phyloP scores from a whole-genome alignment of 2,888 invertebrate species.

The Entomobrya proxima region DNA sequence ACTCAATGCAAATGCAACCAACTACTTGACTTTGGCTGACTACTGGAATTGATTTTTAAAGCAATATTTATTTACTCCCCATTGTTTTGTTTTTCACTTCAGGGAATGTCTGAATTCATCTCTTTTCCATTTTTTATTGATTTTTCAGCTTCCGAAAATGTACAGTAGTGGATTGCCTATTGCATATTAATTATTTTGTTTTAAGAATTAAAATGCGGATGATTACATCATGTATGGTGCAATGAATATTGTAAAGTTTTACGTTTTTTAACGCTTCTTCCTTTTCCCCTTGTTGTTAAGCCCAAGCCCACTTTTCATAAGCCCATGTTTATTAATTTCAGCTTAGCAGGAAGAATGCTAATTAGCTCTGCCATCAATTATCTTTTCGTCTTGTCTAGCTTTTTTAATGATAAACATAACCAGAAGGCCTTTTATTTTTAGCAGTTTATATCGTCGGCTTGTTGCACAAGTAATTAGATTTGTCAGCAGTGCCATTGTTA shows the following conservation, averaged over 20 bases:
- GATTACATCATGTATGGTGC: neutral
- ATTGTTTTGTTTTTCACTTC: neutral
- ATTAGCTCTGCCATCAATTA: slow-evolving; percentile 41
- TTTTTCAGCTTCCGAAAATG: too few species aligned
- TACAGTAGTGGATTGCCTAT: neutral
- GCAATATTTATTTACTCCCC: too few species aligned
- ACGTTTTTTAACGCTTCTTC: slow-evolving; percentile 9
- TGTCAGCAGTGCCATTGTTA: slow-evolving; percentile 49
- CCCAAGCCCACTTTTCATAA: neutral
- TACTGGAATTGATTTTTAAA: too few species aligned
- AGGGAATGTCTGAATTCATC: too few species aligned
- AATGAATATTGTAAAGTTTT: neutral
- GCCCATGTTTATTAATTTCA: neutral
- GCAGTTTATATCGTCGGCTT: slow-evolving; percentile 47
- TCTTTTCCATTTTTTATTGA: too few species aligned
- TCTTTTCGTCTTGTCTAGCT: neutral
- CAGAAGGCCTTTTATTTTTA: slow-evolving; percentile 26
- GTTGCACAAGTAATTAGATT: slow-evolving; percentile 59
- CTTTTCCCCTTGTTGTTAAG: neutral
- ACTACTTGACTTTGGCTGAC: too few species aligned
- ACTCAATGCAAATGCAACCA: too few species aligned
- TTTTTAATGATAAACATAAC: slow-evolving; percentile 10
- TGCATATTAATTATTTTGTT: slow-evolving; percentile 10
- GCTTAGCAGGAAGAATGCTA: slow-evolving; percentile 13
- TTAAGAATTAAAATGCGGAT: neutral